A percentile compares a stretch with the other conserved stretches of the same genome.
Conservation (phyloP, 2,888 invertebrate species). For the Parelbella ahira region DNA sequence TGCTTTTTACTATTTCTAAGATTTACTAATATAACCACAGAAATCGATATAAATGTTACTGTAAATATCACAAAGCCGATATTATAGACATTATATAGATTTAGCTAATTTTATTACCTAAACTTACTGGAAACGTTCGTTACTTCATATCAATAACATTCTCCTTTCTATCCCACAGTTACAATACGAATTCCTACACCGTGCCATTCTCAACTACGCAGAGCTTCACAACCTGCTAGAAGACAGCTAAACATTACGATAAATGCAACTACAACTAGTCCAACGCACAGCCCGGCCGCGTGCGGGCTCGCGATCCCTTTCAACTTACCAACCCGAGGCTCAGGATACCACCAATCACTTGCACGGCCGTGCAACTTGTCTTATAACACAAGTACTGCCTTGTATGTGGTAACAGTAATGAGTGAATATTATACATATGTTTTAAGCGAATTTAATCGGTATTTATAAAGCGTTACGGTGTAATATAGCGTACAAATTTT, state of each 20-base stretch:
- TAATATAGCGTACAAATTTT: constrained; percentile 14
- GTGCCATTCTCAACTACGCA: constrained; percentile 93
- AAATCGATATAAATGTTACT: not conserved
- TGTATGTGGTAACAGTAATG: not conserved
- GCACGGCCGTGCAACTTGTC: too few species aligned
- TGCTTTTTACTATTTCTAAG: too few species aligned
- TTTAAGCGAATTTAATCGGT: constrained; percentile 21
- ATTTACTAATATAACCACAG: too few species aligned
- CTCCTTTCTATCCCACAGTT: too few species aligned
- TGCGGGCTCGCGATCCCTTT: constrained; percentile 10
- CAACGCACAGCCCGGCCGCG: too few species aligned
- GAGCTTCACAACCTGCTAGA: constrained; percentile 90
- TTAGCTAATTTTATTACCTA: too few species aligned
- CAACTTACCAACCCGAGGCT: constrained; percentile 15
- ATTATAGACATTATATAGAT: too few species aligned
- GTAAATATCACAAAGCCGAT: too few species aligned
- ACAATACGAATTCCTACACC: constrained; percentile 96
- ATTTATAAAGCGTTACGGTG: constrained; percentile 18
- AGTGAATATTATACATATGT: constrained; percentile 10
- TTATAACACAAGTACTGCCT: too few species aligned
- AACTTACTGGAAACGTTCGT: too few species aligned
- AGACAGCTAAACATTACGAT: constrained; percentile 62
- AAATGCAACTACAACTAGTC: constrained; percentile 1
- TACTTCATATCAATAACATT: too few species aligned
- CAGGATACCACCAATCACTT: not conserved